Evolutionary conservation across 30 jellyfish, hydroid and myxozoan genomes (phyloP), one percentile per base, ranked within the genome.

Genomic region (Hydractinia echinata): DNA sequence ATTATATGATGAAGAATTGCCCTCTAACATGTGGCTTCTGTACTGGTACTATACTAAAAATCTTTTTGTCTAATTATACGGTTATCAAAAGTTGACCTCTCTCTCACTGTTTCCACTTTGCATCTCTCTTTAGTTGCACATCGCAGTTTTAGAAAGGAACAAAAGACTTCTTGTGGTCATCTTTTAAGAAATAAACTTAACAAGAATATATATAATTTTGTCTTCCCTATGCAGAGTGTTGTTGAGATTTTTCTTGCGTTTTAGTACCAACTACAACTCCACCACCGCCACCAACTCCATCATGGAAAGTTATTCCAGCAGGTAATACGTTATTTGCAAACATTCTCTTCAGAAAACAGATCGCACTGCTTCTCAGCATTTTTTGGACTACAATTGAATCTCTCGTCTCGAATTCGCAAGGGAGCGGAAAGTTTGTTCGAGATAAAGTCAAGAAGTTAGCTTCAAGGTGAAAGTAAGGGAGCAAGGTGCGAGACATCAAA

Each of bases 1-100:
- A 81, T 64, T 79, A 81, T 85, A 86, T 86, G 95, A 73, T 61
- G 51, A 55, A 82, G 52, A 80, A 72, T 44, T 86, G 95, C 77
- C 86, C 81, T 3, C 70, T 52, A 49, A 71, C 95, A 10, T 86
- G 95, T 53, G 86, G 86, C 5, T 79, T 79, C 70, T 86, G 95
- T 58, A 81, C 76, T 30, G 55, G 85, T 77, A 55, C 5, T 51
- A 68, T 68, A 14, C 30, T 68, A 68, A 51, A n/a, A 30, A 30
- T 30, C 44, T 30, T 30, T 30, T 30, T 30, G 2, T 30, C 2
- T 30, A 30, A 30, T 30, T 30, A 30, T 68, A 11, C 51, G 13
- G 39, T 68, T 14, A 68, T 68, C 13, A 14, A 68, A 14, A 51
- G 52, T 11, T 14, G 2, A 68, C 13, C 18, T 68, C 39, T 68